Evolutionary conservation across 2,113 vertebrate genomes (phyloP), one percentile per base, ranked within the genome.

Genomic region (Chamaetylas fuelleborni): DNA sequence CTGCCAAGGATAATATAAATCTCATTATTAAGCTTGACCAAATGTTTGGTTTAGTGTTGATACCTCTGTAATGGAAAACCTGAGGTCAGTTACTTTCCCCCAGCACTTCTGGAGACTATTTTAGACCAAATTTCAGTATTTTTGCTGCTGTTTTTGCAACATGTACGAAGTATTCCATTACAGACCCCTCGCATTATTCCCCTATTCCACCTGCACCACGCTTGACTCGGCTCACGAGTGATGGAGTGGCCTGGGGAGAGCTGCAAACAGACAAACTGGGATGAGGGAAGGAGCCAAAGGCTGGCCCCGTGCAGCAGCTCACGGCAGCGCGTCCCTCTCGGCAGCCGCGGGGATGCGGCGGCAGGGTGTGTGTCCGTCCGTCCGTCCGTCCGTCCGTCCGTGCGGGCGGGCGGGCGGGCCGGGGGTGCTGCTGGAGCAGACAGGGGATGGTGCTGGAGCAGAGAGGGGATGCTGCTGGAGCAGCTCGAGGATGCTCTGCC

Each of bases 221-320:
- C 34, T 65, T 6, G 6, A 3, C 11, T 65, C 8, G 45, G 36
- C 74, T 73, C 42, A 5, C 36, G 28, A 1, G 31, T 3, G 19
- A 36, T 24, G 12, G 72, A 5, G 71, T 0, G 77, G 25, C 40
- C 7, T 2, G 7, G 34, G 69, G 23, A 65, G 29, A n/a, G n/a
- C 50, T 4, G 57, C 34, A 19, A 3, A 6, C 31, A 1, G 0
- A 26, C 3, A 9, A 3, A 19, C 0, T 1, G 4, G 51, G 58
- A 2, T 1, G 36, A 23, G 73, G n/a, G 79, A 33, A 58, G 54
- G 19, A 76, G 64, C 66, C 79, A 6, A 28, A 22, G 3, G 1
- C 36, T 36, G 36, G 36, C 42, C 74, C 24, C 29, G 57, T 25
- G 88, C 62, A 12, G 86, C 6, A 7, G 3, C 40, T 6, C 36